Conservation (phyloP, 2,888 invertebrate species). For the Theretra japonica region DNA sequence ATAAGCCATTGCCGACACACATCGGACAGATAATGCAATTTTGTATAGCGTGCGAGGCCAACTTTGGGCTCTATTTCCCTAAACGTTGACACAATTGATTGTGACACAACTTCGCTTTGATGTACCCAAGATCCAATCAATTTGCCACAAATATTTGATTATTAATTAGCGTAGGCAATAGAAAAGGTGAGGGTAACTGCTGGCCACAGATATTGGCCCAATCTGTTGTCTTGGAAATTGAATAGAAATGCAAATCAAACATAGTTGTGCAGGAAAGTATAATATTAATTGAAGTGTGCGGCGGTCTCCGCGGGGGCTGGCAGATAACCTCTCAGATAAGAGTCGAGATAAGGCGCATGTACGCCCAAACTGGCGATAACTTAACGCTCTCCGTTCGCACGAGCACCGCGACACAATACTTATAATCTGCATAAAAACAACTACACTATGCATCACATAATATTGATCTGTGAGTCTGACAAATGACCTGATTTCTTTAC, state of each 20-base stretch:
- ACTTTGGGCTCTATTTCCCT: too few species aligned
- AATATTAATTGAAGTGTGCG: constrained; percentile 26
- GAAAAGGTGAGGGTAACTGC: neutral
- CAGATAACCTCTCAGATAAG: constrained; percentile 31
- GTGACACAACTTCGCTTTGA: too few species aligned
- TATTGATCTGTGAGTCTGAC: too few species aligned
- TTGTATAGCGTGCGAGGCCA: too few species aligned
- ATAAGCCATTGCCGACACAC: too few species aligned
- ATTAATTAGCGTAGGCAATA: too few species aligned
- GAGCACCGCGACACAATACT: neutral
- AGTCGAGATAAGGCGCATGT: constrained; percentile 10
- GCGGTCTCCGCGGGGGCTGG: constrained; percentile 20
- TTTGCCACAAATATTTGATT: too few species aligned
- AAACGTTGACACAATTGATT: too few species aligned
- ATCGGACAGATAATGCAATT: too few species aligned
- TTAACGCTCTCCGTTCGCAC: neutral
- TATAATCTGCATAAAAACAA: neutral
- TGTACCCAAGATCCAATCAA: too few species aligned
- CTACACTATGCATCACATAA: neutral
- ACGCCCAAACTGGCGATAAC: constrained; percentile 25
- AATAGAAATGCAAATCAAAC: constrained; percentile 22
- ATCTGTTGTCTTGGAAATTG: neutral
- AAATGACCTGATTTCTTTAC: neutral
- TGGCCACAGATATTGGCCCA: neutral
- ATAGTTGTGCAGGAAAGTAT: constrained; percentile 9